Evolutionary conservation across 2,113 vertebrate species (phyloP).

Genomic region (Gnathonemus longibarbis): DNA sequence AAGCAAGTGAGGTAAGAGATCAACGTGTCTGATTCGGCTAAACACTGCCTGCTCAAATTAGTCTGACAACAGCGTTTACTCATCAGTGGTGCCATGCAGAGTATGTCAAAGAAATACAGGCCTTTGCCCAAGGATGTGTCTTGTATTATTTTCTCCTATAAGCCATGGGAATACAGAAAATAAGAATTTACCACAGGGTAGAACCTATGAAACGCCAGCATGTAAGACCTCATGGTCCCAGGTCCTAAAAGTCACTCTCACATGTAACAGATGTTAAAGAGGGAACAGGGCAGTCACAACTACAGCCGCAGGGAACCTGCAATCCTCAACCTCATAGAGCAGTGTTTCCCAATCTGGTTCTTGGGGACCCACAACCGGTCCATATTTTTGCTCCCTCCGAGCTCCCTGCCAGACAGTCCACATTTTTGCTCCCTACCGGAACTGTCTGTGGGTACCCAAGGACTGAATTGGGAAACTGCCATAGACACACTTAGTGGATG

Average conservation of each 20-base stretch:
- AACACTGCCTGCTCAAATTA: background rate
- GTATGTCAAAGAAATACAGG: conserved; percentile 8
- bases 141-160: background rate
- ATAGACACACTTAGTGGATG: background rate
- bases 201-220: background rate
- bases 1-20: background rate
- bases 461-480: background rate
- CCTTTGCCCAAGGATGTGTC: background rate
- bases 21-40: background rate
- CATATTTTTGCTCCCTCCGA: background rate
- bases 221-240: background rate
- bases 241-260: background rate
- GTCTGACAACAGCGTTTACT: conserved; percentile 23
- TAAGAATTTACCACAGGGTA: background rate
- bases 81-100: conserved; percentile 10
- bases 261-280: background rate
- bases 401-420: background rate
- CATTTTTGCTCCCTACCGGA: background rate
- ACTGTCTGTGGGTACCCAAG: background rate
- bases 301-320: background rate
- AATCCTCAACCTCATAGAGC: background rate
- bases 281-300: background rate
- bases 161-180: background rate
- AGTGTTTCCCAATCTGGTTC: background rate
- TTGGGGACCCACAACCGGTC: too few species aligned